Conservation (phyloP, 2,797 vertebrate genomes). For the Coracias cyanogaster region DNA sequence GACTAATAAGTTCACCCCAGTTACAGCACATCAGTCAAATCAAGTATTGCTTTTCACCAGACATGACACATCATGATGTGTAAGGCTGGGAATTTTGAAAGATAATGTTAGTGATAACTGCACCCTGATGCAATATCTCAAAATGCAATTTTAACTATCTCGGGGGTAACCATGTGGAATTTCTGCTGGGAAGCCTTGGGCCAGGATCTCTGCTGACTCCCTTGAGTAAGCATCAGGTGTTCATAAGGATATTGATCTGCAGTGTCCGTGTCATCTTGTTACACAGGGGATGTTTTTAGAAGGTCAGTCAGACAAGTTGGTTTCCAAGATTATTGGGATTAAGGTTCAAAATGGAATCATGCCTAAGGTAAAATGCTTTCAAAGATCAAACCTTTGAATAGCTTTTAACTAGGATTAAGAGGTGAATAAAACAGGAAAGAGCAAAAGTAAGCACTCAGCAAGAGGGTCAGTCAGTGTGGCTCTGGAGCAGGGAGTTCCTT, state of each 20-base stretch:
- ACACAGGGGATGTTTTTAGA: not conserved
- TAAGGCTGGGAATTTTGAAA: constrained; percentile 67
- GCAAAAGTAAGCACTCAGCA: constrained; percentile 2
- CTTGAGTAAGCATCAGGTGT: not conserved
- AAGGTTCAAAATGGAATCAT: constrained; percentile 39
- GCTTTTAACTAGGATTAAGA: constrained; percentile 62
- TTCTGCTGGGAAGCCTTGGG: constrained; percentile 9
- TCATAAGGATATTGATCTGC: not conserved
- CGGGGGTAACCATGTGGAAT: not conserved
- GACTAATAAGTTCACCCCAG: constrained; percentile 57
- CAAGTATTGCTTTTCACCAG: constrained; percentile 53
- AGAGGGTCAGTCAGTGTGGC: not conserved
- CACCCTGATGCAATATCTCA: constrained; percentile 47
- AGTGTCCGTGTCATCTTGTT: not conserved
- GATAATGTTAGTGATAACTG: constrained; percentile 36
- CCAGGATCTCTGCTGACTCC: constrained; percentile 3
- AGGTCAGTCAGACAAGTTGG: constrained; percentile 1
- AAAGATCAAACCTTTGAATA: constrained; percentile 27
- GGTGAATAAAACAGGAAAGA: constrained; percentile 44
- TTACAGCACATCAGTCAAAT: constrained; percentile 59
- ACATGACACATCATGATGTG: constrained; percentile 69
- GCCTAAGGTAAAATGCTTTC: constrained; percentile 55
- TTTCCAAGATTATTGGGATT: constrained; percentile 54
- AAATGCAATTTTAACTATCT: not conserved
- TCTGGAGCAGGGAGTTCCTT: not conserved